These are phyloP conservation scores for Otocyon megalotis DNA, from an alignment of 2,113 vertebrate genomes.

Conservation along the genomic window DNA sequence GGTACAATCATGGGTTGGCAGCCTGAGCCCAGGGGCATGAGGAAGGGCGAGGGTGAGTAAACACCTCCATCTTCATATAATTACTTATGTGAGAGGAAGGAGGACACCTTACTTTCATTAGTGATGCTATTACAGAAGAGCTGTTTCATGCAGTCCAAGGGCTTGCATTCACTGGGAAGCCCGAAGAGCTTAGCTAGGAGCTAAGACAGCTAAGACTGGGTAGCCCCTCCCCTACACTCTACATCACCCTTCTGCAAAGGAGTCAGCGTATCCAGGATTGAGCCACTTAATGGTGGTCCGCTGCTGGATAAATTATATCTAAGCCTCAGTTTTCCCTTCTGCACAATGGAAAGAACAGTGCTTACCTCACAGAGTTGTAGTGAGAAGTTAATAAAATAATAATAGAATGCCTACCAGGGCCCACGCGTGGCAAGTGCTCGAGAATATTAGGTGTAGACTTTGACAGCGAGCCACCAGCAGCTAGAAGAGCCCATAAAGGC, in stretches of 20 bases:
- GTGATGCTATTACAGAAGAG: background rate
- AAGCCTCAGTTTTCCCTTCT: background rate
- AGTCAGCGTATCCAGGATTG: background rate
- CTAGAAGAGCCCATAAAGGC: background rate
- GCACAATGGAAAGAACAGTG: background rate
- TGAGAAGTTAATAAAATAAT: background rate
- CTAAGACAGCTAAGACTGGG: too few relatives aligned
- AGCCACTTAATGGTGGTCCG: background rate
- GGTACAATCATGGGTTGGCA: background rate
- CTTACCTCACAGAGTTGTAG: background rate
- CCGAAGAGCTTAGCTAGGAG: background rate
- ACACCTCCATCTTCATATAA: background rate
- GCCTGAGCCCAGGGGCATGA: background rate
- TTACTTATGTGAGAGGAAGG: background rate
- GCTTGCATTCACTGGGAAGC: background rate
- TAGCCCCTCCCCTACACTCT: background rate
- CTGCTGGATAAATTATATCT: background rate
- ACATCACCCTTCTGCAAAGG: background rate
- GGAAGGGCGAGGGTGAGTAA: background rate
- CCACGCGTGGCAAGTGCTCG: background rate
- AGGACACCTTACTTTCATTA: background rate
- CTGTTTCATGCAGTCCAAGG: background rate
- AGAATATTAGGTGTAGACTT: background rate
- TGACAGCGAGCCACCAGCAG: background rate
- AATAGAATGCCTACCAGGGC: background rate